A percentile compares a stretch with the other conserved stretches of the same genome.
phyloP scores from a whole-genome alignment of 2,113 vertebrate genomes.

The Campylomormyrus numenius region DNA sequence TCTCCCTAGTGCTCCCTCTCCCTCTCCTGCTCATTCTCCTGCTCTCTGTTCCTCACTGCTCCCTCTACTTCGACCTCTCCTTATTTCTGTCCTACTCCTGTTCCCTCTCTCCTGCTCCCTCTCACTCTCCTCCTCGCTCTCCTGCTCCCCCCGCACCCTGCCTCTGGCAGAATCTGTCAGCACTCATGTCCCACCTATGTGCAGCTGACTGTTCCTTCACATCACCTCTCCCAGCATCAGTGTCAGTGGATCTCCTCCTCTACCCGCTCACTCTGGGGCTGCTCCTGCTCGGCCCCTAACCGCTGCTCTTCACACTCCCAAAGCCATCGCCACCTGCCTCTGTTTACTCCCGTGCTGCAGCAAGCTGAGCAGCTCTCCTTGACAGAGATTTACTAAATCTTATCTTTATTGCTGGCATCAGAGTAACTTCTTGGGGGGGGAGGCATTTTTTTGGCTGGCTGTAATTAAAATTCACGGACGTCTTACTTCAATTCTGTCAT shows the following conservation, averaged over 20 bases:
- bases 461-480: background rate
- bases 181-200: background rate
- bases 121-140: constrained; percentile 16
- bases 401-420: background rate
- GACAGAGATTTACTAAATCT: background rate
- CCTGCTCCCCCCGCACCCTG: background rate
- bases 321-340: constrained; percentile 7
- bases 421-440: background rate
- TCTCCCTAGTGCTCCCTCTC: no score
- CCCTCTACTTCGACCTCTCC: background rate
- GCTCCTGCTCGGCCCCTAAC: background rate
- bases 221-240: background rate
- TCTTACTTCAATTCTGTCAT: background rate
- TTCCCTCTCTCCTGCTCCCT: constrained; percentile 23
- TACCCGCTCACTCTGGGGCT: background rate
- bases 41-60: background rate
- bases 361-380: background rate
- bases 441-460: background rate
- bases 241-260: background rate
- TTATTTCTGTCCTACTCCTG: background rate
- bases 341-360: background rate
- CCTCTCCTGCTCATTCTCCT: background rate
- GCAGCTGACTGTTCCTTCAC: background rate
- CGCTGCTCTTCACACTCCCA: background rate
- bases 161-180: background rate